These are phyloP conservation scores for Hozukius guyotensis DNA, from an alignment of 2,797 vertebrate species.

Conservation along the genomic window DNA sequence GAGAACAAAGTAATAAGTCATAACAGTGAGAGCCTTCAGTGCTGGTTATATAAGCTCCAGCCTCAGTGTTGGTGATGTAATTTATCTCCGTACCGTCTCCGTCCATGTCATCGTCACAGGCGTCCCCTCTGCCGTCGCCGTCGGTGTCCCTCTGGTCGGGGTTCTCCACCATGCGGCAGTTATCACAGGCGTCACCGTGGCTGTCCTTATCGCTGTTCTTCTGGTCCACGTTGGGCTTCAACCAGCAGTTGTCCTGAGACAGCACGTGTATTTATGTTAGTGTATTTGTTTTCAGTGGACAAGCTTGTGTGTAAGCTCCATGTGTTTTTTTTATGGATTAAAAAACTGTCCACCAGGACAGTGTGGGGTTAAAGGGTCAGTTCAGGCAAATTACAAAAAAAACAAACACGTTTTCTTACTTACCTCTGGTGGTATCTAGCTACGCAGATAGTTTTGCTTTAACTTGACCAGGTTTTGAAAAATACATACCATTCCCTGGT, in stretches of 20 bases:
- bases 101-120: slow-evolving; percentile 98
- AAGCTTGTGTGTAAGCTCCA: neutral
- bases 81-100: slow-evolving; percentile 88
- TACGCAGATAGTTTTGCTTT: neutral
- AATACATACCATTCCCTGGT: neutral
- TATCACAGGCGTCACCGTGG: slow-evolving; percentile 97
- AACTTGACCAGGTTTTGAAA: neutral
- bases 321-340: neutral
- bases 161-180: slow-evolving; percentile 90
- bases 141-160: slow-evolving; percentile 97
- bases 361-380: neutral
- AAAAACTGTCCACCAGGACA: neutral
- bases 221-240: slow-evolving; percentile 92
- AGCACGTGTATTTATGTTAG: neutral
- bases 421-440: neutral
- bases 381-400: neutral
- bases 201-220: slow-evolving; percentile 93
- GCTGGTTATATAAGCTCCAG: slow-evolving; percentile 52
- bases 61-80: slow-evolving; percentile 42
- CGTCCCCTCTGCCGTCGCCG: slow-evolving; percentile 91
- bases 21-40: slow-evolving; percentile 25
- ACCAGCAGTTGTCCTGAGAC: slow-evolving; percentile 94
- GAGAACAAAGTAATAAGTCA: slow-evolving; percentile 22
- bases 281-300: neutral
- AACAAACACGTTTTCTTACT: too few species aligned